Evolutionary conservation across 2,113 vertebrate genomes (phyloP).

Genomic region (Montifringilla adamsi): DNA sequence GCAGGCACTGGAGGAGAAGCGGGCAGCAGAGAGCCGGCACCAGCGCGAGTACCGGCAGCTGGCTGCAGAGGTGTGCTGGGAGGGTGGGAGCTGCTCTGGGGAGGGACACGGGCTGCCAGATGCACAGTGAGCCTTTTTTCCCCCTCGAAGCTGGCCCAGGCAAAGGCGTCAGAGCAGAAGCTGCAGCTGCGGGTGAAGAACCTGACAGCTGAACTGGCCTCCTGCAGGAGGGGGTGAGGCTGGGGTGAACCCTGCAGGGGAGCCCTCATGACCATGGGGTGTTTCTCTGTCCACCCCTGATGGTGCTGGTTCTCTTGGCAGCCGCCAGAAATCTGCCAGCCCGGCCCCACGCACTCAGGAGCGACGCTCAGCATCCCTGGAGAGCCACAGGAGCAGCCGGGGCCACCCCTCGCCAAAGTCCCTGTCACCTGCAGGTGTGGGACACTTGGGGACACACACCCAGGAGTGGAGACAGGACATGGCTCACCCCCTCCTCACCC

Average conservation of each 20-base stretch:
- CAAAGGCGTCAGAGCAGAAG: neutral
- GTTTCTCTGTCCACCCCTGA: neutral
- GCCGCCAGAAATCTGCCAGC: constrained; percentile 67
- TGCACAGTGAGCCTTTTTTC: neutral
- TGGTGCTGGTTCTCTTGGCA: neutral
- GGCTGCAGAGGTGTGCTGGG: neutral
- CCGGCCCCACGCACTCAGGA: neutral
- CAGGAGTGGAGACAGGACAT: neutral
- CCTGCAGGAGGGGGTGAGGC: neutral
- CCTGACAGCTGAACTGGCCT: neutral
- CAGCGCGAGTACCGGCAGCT: neutral
- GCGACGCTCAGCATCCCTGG: constrained; percentile 73
- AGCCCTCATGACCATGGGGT: neutral
- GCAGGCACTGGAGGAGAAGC: neutral
- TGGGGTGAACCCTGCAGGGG: neutral
- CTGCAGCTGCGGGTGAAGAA: neutral
- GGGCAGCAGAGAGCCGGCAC: neutral
- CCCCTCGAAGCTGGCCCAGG: neutral
- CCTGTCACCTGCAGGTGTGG: constrained; percentile 82
- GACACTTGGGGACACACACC: too few species aligned
- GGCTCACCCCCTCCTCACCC: neutral
- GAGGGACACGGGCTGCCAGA: neutral
- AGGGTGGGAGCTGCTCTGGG: neutral
- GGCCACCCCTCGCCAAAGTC: constrained; percentile 68
- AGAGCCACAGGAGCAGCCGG: constrained; percentile 67